Evolutionary conservation across 2,797 vertebrate species (phyloP).

Genomic region (Sebastes kiyomatsui): DNA sequence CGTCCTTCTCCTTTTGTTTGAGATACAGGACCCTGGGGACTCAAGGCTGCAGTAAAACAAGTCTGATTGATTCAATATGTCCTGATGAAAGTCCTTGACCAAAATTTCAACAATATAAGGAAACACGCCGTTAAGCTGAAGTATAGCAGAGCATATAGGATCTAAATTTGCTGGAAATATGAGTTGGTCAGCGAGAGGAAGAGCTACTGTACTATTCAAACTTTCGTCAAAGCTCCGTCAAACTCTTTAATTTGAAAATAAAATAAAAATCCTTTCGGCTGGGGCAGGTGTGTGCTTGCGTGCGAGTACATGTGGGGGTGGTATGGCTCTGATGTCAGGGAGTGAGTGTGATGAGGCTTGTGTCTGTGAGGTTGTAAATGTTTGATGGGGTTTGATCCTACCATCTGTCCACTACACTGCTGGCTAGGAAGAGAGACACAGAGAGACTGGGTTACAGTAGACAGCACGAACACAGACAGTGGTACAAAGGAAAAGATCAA

Average conservation of each 20-base stretch:
- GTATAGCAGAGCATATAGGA: neutral
- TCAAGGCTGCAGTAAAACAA: constrained; percentile 67
- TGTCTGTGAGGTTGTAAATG: constrained; percentile 77
- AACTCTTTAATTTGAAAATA: constrained; percentile 21
- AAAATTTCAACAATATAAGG: constrained; percentile 30
- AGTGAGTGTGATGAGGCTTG: constrained; percentile 51
- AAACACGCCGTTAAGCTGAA: neutral
- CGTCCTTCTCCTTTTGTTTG: constrained; percentile 68
- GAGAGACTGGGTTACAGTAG: constrained; percentile 5
- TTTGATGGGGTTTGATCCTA: constrained; percentile 80
- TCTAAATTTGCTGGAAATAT: neutral
- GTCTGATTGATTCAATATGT: constrained; percentile 54
- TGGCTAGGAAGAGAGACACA: constrained; percentile 31
- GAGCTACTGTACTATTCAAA: neutral
- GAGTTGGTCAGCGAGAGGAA: neutral
- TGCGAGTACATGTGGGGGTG: constrained; percentile 32
- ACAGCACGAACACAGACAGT: neutral
- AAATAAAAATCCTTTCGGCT: neutral
- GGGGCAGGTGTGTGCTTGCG: constrained; percentile 15
- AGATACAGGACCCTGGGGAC: constrained; percentile 64
- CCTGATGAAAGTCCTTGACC: constrained; percentile 59
- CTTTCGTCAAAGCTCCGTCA: constrained; percentile 16
- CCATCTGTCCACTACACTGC: constrained; percentile 75
- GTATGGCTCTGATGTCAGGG: constrained; percentile 60
- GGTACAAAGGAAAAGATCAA: neutral